Base-by-base conservation (phyloP, 1,140 invertebrate genomes). In the Caenorhabditis inopinata region DNA sequence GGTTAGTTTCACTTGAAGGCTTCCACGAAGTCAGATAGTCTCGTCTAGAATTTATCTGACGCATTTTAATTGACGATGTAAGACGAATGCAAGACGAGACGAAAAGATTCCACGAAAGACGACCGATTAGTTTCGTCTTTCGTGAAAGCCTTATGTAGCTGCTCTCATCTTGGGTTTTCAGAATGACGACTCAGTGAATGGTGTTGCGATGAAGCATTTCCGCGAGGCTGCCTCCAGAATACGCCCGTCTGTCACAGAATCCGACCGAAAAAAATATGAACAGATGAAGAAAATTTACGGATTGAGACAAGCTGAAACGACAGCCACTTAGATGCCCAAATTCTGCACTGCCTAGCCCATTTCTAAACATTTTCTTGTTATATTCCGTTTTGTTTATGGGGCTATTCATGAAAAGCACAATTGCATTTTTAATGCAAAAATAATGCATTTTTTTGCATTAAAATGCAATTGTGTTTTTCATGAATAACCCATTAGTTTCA, bases 201-300 rank as follows among this genome's bases (percentile, higher is more conserved):
- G 88, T 81, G 91, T 93, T 35, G 90, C 84, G 25, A 87, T 84
- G 45, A 88, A 90, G 46, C 92, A 93, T 85, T 91, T 93, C 84
- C 86, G 91, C 53, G 80, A 83, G 42, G 94, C 94, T 4, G 90
- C 95, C 18, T 87, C 89, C 18, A 94, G 93, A 90, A 92, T 94
- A 62, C 92, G 92, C 86, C 94, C 94, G 9, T 95, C 94, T 12
- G 93, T 95, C 3, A 92, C 51, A 11, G 78, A 76, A 58, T 23
- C 49, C 1, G 82, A 83, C 68, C 27, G 79, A 7, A 82, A 74
- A 23, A 83, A 83, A 23, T 84, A 84, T 45, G 78, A 83, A 46
- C 48, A 73, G 16, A 77, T 84, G 78, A 83, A 82, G 79, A 62
- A 83, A 25, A n/a, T 62, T 5, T 78, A 78, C 23, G 76, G 49